phyloP scores from a whole-genome alignment of 2,888 invertebrate species.

The Lumbricus terrestris region DNA sequence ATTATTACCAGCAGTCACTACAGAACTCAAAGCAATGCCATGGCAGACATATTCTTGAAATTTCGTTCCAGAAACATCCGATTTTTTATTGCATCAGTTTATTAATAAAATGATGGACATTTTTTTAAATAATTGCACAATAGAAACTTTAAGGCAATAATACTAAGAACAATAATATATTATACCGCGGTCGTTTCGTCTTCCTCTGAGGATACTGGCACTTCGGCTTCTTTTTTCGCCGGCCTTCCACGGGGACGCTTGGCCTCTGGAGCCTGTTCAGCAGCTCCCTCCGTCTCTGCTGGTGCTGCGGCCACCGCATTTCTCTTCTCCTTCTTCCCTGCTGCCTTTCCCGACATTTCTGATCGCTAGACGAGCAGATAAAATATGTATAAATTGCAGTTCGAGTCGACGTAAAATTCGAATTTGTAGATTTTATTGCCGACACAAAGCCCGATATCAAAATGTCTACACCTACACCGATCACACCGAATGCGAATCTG shows the following conservation, averaged over 20 bases:
- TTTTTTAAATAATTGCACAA: not conserved
- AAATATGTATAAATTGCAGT: not conserved
- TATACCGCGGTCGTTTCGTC: not conserved
- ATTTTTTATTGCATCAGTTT: not conserved
- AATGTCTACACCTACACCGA: not conserved
- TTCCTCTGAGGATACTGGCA: not conserved
- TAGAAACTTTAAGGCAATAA: not conserved
- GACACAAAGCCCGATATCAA: not conserved
- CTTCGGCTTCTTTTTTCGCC: not conserved
- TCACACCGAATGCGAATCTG: not conserved
- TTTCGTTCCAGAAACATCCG: not conserved
- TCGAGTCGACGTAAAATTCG: not conserved
- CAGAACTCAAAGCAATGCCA: too few relatives aligned
- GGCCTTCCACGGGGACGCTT: constrained; percentile 5
- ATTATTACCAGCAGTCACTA: too few relatives aligned
- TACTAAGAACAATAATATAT: not conserved
- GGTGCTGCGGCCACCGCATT: not conserved
- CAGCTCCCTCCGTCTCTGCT: not conserved
- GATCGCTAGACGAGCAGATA: not conserved
- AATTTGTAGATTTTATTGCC: not conserved
- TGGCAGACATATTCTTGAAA: too few relatives aligned
- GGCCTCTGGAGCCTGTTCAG: not conserved
- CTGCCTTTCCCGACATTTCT: constrained; percentile 7
- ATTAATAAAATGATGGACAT: not conserved
- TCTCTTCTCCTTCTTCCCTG: constrained; percentile 14